Conservation (phyloP, 2,797 vertebrate species). For the Scolopax bukidnonensis region DNA sequence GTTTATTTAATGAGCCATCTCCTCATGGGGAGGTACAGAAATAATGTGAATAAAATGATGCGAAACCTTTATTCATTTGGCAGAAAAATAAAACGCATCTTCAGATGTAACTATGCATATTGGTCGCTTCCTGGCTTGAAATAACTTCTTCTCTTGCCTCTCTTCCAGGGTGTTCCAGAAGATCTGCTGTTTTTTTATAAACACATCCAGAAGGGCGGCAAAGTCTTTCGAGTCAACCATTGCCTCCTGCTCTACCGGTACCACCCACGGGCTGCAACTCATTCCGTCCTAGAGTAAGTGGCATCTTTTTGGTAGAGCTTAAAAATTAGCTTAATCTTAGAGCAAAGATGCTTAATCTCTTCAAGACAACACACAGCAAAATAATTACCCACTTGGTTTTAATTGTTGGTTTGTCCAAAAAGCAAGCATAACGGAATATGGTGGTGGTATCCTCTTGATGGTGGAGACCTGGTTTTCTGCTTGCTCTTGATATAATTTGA, state of each 20-base stretch:
- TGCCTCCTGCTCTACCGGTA: constrained; percentile 90
- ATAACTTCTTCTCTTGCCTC: not conserved
- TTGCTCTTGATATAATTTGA: not conserved
- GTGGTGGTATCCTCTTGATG: not conserved
- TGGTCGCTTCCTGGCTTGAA: not conserved
- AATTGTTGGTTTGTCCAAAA: not conserved
- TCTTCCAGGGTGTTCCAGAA: constrained; percentile 90
- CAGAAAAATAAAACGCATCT: not conserved
- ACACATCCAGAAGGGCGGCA: constrained; percentile 85
- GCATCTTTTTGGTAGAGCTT: not conserved
- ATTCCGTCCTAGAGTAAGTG: constrained; percentile 88
- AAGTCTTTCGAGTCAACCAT: constrained; percentile 81
- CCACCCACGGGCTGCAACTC: constrained; percentile 86
- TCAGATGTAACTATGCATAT: not conserved
- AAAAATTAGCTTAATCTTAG: not conserved
- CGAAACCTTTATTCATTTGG: not conserved
- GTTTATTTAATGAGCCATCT: not conserved
- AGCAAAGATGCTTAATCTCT: not conserved
- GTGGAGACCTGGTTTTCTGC: not conserved
- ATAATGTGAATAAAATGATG: not conserved
- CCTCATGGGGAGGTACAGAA: not conserved
- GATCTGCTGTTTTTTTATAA: constrained; percentile 94
- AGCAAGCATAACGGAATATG: too few species aligned
- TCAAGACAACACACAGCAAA: not conserved
- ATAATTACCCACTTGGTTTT: not conserved